phyloP scores from a whole-genome alignment of 1,140 invertebrate species.

The Dermatophagoides farinae region DNA sequence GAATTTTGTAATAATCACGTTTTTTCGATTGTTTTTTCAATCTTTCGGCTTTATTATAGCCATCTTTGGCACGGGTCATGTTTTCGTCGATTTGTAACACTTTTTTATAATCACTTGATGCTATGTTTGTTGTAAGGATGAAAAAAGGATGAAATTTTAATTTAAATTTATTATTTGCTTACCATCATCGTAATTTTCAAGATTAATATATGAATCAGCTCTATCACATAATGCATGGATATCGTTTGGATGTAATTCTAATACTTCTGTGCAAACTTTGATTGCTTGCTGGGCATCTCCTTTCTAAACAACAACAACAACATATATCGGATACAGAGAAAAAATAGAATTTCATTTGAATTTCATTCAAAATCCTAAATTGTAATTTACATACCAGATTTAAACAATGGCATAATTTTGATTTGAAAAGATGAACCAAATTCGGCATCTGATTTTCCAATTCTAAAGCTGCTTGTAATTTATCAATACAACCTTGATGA shows the following conservation, averaged over 20 bases:
- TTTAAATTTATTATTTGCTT: constrained; percentile 18
- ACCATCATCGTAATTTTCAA: constrained; percentile 85
- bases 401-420: constrained; percentile 27
- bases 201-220: constrained; percentile 70
- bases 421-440: constrained; percentile 49
- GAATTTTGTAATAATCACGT: constrained; percentile 95
- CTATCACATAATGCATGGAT: constrained; percentile 62
- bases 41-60: constrained; percentile 68
- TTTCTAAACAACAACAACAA: constrained; percentile 28
- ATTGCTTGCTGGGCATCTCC: constrained; percentile 40
- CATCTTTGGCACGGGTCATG: constrained; percentile 63
- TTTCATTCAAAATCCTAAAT: constrained; percentile 40
- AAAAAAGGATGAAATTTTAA: constrained; percentile 9
- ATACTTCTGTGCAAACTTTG: constrained; percentile 51
- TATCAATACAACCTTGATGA: constrained; percentile 49
- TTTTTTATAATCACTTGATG: constrained; percentile 61
- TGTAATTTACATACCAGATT: constrained; percentile 23
- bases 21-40: constrained; percentile 78
- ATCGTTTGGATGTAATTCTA: constrained; percentile 50
- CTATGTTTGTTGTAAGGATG: constrained; percentile 38
- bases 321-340: background rate
- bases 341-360: background rate
- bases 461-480: constrained; percentile 40
- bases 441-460: constrained; percentile 45
- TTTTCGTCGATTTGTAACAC: constrained; percentile 65